Base-by-base conservation (phyloP, 2,888 invertebrate species). In the Tinea trinotella region DNA sequence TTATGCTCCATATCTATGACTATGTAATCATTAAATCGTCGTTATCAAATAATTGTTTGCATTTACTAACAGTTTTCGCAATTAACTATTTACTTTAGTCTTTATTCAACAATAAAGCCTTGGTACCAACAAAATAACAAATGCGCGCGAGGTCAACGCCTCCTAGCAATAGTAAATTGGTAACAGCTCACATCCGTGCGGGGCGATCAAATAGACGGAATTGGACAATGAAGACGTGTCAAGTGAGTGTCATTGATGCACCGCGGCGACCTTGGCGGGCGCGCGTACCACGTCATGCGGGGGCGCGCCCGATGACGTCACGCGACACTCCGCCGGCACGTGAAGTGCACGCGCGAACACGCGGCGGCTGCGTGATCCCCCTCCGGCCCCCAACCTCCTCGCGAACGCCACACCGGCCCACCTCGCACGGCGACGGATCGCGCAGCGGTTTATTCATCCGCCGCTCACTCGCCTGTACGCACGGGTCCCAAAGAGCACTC, bases 301-400 rank as follows among this genome's bases (percentile, higher is more conserved):
- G 82, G 87, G 85, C 80, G 85, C 82, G 84, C 79, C 88, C 87
- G 74, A 73, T 64, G 61, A 60, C 60, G 64, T 88, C 87, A 88
- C 88, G 88, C 88, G 86, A 87, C 93, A 93, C 90, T 88, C 90
- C 79, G 77, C 78, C 91, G 89, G 89, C 94, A 95, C 94, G 94
- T 94, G 94, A 93, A 93, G 90, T 90, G 72, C 91, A 90, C 89
- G 90, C 90, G 82, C 77, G 69, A 78, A 88, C 94, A 94, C 92
- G 94, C 92, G 88, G 84, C 76, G 77, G 81, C 82, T 89, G 92
- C 90, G 90, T 94, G 94, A 90, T 89, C 88, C 77, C 83, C 83
- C 66, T 72, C 73, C 87, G 80, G 90, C 91, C 92, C 90, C 92
- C 88, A n/a, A n/a, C n/a, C n/a, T n/a, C n/a, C n/a, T n/a, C n/a